phyloP scores from a whole-genome alignment of 2,797 vertebrate genomes.

The Nyctalus aviator region DNA sequence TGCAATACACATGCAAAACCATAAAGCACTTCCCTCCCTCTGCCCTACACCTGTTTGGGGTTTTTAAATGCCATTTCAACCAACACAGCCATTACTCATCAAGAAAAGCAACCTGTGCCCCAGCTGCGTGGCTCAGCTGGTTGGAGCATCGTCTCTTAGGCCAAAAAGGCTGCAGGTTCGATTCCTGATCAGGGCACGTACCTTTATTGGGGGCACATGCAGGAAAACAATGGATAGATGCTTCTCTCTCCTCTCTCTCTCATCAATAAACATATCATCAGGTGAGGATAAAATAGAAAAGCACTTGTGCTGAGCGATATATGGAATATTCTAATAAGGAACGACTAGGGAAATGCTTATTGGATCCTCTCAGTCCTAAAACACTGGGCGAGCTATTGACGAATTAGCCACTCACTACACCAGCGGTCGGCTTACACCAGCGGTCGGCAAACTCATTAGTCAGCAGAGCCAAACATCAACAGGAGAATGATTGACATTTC shows the following conservation, averaged over 20 bases:
- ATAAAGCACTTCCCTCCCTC: background rate
- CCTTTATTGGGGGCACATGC: background rate
- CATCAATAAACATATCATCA: background rate
- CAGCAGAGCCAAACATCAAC: too few relatives aligned
- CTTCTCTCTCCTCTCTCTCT: background rate
- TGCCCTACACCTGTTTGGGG: background rate
- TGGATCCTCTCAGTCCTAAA: background rate
- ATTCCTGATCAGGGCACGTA: background rate
- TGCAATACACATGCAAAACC: slow-evolving; percentile 6
- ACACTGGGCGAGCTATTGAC: background rate
- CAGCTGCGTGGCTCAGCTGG: background rate
- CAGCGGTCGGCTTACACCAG: too few relatives aligned
- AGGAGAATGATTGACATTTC: too few relatives aligned
- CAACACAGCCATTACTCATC: background rate
- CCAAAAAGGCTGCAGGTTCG: background rate
- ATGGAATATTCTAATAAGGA: slow-evolving; percentile 45
- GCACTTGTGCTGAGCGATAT: background rate
- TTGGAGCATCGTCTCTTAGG: background rate
- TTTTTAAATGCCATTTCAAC: background rate
- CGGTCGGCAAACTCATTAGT: too few relatives aligned
- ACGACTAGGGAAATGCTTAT: background rate
- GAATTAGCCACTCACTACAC: background rate
- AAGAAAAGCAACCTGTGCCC: background rate
- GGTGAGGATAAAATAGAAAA: background rate
- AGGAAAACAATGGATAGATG: background rate